These are phyloP conservation scores for Drosophila peninsularis DNA, from an alignment of 2,888 invertebrate genomes.

Conservation along the genomic window DNA sequence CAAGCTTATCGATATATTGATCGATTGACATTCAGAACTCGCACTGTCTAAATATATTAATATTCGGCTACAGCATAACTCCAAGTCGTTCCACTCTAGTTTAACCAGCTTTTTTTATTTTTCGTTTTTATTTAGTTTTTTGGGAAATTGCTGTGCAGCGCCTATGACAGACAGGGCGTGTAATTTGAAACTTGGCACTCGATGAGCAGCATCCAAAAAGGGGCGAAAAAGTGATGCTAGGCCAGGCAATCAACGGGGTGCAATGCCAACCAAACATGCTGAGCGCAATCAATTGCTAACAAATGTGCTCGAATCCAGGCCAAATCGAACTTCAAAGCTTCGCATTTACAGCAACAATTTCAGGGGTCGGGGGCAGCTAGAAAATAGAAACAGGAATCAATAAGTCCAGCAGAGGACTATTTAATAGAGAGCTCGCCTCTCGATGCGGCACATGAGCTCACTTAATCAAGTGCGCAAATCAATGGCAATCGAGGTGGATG, in stretches of 20 bases:
- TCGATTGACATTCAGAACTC: neutral
- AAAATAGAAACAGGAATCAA: neutral
- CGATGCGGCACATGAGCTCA: neutral
- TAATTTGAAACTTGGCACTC: constrained; percentile 71
- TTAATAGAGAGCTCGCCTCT: neutral
- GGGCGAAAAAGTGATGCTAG: neutral
- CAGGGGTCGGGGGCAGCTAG: neutral
- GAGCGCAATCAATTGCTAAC: constrained; percentile 45
- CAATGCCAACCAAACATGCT: constrained; percentile 7
- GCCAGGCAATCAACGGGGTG: constrained; percentile 3
- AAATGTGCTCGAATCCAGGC: constrained; percentile 43
- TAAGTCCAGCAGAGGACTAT: neutral
- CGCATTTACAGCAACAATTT: neutral
- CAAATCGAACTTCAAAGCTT: neutral
- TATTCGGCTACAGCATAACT: neutral
- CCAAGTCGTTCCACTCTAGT: neutral
- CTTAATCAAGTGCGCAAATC: neutral
- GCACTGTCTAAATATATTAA: neutral
- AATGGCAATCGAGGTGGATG: neutral
- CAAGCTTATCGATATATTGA: neutral
- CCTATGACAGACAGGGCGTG: constrained; percentile 64
- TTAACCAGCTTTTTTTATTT: constrained; percentile 17
- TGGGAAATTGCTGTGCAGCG: constrained; percentile 29
- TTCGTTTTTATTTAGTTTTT: constrained; percentile 33
- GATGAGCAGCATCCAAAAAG: constrained; percentile 28